phyloP scores from a whole-genome alignment of 2,888 invertebrate species.

The Timandra comae region DNA sequence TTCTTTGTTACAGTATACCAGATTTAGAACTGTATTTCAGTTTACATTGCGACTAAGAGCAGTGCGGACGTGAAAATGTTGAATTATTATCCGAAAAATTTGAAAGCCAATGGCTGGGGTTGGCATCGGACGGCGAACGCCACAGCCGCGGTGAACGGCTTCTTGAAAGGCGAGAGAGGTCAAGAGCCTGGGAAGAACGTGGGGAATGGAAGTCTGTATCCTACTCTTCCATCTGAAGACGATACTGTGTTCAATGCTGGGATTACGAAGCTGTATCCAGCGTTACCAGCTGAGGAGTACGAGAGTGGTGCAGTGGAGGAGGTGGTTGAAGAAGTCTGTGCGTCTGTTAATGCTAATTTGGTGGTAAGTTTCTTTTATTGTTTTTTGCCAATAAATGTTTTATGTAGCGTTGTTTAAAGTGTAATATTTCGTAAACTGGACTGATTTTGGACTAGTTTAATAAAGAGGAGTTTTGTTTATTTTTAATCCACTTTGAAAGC shows the following conservation, averaged over 20 bases:
- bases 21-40: no score
- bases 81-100: conserved; percentile 64
- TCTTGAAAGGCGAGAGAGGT: conserved; percentile 54
- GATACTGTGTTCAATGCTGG: conserved; percentile 49
- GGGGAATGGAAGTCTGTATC: conserved; percentile 53
- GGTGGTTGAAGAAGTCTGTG: conserved; percentile 62
- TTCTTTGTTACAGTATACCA: no score
- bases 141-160: conserved; percentile 52
- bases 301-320: conserved; percentile 63
- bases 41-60: no score
- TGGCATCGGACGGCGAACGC: conserved; percentile 57
- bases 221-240: conserved; percentile 53
- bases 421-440: conserved; percentile 3
- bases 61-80: conserved; percentile 17
- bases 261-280: conserved; percentile 53
- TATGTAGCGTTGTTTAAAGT: neutral
- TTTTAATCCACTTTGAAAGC: no score
- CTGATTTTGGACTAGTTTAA: neutral
- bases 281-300: conserved; percentile 62
- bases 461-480: neutral
- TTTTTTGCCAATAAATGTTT: neutral
- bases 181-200: conserved; percentile 37
- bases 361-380: conserved; percentile 49
- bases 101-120: conserved; percentile 67
- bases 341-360: conserved; percentile 55